Percentiles rank a stretch among this genome's conserved stretches.
phyloP scores from a whole-genome alignment of 2,888 invertebrate genomes.

The Eristalis intricaria region DNA sequence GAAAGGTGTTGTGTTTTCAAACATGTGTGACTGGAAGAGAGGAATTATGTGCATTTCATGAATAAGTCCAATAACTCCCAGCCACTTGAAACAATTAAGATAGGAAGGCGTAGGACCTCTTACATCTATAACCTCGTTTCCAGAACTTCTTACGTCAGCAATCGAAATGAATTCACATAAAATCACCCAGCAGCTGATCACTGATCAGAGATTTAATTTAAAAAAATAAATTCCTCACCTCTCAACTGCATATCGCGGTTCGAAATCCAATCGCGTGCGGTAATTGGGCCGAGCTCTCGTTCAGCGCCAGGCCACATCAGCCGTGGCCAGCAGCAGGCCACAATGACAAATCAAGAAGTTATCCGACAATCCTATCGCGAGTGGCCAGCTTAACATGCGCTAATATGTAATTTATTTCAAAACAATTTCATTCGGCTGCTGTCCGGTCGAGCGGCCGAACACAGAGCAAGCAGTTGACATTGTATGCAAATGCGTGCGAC shows the following conservation, averaged over 20 bases:
- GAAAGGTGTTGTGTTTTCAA: too few species aligned
- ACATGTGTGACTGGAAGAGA: too few species aligned
- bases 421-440: conserved; percentile 54
- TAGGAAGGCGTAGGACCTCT: too few species aligned
- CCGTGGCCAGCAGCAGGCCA: not conserved
- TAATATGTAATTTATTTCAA: conserved; percentile 70
- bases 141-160: not conserved
- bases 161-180: not conserved
- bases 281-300: conserved; percentile 50
- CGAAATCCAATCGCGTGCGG: conserved; percentile 62
- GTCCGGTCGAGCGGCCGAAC: not conserved
- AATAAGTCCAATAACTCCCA: too few species aligned
- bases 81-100: too few species aligned
- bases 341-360: conserved; percentile 63
- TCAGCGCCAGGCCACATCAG: conserved; percentile 11
- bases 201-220: conserved; percentile 18
- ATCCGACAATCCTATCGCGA: conserved; percentile 65
- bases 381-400: conserved; percentile 65
- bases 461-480: conserved; percentile 12
- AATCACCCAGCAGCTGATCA: not conserved
- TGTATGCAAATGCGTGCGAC: conserved; percentile 47
- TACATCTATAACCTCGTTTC: too few species aligned
- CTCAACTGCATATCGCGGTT: conserved; percentile 3
- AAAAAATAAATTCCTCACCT: conserved; percentile 2
- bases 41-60: too few species aligned